phyloP scores from a whole-genome alignment of 2,113 vertebrate species.

The Prochilodus magdalenae region DNA sequence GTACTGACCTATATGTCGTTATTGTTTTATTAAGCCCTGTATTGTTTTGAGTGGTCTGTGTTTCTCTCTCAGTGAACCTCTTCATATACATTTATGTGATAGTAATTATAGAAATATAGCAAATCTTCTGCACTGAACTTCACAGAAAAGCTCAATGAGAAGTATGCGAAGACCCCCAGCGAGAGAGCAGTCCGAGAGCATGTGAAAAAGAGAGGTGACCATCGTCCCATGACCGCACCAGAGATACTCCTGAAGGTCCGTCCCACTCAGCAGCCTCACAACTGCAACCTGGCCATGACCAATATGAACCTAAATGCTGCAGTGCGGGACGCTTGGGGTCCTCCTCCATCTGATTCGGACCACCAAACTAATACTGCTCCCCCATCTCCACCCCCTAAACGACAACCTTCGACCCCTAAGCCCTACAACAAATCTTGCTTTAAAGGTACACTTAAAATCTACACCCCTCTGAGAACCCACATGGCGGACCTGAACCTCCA shows the following conservation, averaged over 20 bases:
- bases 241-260: constrained; percentile 73
- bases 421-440: neutral
- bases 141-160: constrained; percentile 29
- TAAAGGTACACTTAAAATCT: constrained; percentile 58
- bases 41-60: neutral
- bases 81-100: too few species aligned
- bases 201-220: constrained; percentile 59
- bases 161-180: constrained; percentile 43
- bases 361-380: neutral
- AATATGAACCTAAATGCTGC: constrained; percentile 59
- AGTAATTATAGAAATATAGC: too few species aligned
- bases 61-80: too few species aligned
- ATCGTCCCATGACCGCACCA: constrained; percentile 57
- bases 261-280: constrained; percentile 61
- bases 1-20: neutral
- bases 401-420: neutral
- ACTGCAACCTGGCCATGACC: constrained; percentile 45
- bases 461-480: constrained; percentile 64
- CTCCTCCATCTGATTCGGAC: constrained; percentile 4
- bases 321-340: constrained; percentile 66
- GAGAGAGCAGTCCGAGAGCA: constrained; percentile 52
- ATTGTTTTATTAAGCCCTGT: too few species aligned
- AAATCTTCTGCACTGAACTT: neutral
- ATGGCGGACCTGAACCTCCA: constrained; percentile 63
- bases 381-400: constrained; percentile 42